These are phyloP conservation scores for Marasmarcha lunaedactyla DNA, from an alignment of 2,888 invertebrate species.

Conservation along the genomic window DNA sequence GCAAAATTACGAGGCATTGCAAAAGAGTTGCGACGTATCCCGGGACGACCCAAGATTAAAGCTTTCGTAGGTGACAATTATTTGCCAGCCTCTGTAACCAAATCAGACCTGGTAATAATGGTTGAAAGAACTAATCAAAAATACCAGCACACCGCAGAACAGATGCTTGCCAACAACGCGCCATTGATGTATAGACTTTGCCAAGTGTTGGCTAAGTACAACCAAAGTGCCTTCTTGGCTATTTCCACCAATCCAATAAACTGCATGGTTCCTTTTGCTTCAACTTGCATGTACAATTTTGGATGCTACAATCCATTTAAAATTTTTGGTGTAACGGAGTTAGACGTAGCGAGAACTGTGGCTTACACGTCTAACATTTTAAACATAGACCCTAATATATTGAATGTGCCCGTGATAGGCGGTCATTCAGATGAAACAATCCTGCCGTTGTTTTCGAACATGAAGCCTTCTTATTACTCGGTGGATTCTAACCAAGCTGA, in stretches of 20 bases:
- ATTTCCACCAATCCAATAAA: slow-evolving; percentile 43
- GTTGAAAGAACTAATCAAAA: slow-evolving; percentile 27
- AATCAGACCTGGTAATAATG: slow-evolving; percentile 33
- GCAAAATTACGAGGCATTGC: slow-evolving; percentile 29
- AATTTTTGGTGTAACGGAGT: slow-evolving; percentile 40
- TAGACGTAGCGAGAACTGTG: slow-evolving; percentile 33
- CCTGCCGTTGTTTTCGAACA: slow-evolving; percentile 41
- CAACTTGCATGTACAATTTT: slow-evolving; percentile 29
- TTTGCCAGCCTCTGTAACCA: slow-evolving; percentile 24
- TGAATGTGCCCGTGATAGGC: slow-evolving; percentile 40
- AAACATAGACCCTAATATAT: slow-evolving; percentile 22
- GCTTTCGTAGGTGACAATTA: slow-evolving; percentile 23
- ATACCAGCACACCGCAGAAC: slow-evolving; percentile 24
- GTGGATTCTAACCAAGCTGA: slow-evolving; percentile 29
- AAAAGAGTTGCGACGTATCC: slow-evolving; percentile 30
- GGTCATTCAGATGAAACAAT: slow-evolving; percentile 46
- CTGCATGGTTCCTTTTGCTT: slow-evolving; percentile 38
- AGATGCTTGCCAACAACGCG: slow-evolving; percentile 37
- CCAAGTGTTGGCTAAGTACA: slow-evolving; percentile 28
- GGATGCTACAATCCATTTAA: slow-evolving; percentile 36
- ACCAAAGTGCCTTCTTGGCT: slow-evolving; percentile 35
- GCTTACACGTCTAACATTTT: slow-evolving; percentile 27
- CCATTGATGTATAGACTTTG: slow-evolving; percentile 30
- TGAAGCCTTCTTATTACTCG: slow-evolving; percentile 22
- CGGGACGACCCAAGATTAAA: slow-evolving; percentile 27